A percentile compares a stretch with the other conserved stretches of the same genome.
phyloP scores from a whole-genome alignment of 1,140 invertebrate species.

The Plectus sambesii region DNA sequence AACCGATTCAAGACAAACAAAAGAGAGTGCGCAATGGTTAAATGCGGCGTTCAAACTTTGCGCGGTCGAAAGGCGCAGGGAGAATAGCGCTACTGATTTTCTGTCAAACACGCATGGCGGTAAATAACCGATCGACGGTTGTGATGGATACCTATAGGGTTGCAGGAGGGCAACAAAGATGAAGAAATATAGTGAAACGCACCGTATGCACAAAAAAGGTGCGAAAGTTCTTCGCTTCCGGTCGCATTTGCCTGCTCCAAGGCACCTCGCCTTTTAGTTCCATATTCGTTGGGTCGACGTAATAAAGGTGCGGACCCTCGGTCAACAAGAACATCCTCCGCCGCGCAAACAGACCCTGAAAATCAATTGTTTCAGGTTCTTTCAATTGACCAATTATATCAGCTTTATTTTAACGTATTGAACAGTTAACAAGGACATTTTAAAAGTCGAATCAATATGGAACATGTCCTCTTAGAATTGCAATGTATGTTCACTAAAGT shows the following conservation, averaged over 20 bases:
- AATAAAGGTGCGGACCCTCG: constrained; percentile 83
- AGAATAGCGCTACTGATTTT: too few species aligned
- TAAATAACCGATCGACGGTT: too few species aligned
- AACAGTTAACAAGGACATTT: neutral
- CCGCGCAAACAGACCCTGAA: constrained; percentile 70
- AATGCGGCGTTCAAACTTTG: too few species aligned
- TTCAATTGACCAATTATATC: neutral
- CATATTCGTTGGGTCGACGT: constrained; percentile 86
- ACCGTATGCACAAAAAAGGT: constrained; percentile 96
- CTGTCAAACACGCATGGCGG: constrained; percentile 25
- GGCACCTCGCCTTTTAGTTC: constrained; percentile 89
- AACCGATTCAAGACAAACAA: too few species aligned
- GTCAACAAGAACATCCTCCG: constrained; percentile 85
- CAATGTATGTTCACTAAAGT: too few species aligned
- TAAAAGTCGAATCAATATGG: too few species aligned
- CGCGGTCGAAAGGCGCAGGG: too few species aligned
- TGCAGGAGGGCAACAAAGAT: neutral
- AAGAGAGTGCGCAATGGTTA: too few species aligned
- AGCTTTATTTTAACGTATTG: neutral
- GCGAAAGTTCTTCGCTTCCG: constrained; percentile 92
- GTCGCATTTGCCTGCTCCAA: constrained; percentile 58
- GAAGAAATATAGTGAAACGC: constrained; percentile 50
- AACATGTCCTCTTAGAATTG: too few species aligned
- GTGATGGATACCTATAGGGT: too few species aligned
- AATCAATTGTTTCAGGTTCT: too few species aligned